These are phyloP conservation scores for Zoanthus solanderi DNA, from an alignment of 92 coral and sea anemone species.

Conservation along the genomic window DNA sequence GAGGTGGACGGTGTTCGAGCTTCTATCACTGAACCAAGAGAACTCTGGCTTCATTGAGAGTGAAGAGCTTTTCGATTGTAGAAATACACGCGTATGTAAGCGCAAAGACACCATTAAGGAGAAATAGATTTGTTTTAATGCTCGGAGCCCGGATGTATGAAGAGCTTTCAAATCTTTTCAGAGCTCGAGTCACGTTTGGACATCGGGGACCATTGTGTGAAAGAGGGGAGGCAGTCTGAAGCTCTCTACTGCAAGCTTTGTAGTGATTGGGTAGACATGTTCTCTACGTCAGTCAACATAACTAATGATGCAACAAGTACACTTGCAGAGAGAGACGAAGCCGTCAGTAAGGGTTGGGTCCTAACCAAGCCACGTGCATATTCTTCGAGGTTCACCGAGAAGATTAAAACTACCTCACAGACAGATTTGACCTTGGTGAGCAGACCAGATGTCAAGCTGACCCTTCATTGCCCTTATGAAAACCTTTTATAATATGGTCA, in stretches of 20 bases:
- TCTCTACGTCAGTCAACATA: conserved; percentile 55
- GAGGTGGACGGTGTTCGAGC: conserved; percentile 31
- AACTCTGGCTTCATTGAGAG: background rate
- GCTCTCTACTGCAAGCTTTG: conserved; percentile 45
- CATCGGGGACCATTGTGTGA: conserved; percentile 42
- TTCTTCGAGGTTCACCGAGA: conserved; percentile 51
- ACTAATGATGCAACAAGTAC: conserved; percentile 39
- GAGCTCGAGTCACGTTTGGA: conserved; percentile 59
- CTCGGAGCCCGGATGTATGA: conserved; percentile 57
- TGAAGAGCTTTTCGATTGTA: background rate
- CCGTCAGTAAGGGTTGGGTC: conserved; percentile 72
- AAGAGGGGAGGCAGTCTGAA: conserved; percentile 23
- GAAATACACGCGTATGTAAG: background rate
- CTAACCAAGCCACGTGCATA: conserved; percentile 51
- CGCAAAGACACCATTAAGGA: background rate
- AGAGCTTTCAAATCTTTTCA: conserved; percentile 47
- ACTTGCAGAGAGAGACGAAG: conserved; percentile 8
- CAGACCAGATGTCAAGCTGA: conserved; percentile 59
- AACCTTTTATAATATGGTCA: no score
- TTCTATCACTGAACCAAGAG: background rate
- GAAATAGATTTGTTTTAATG: conserved; percentile 55
- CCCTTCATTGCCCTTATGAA: conserved; percentile 20
- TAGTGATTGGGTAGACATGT: conserved; percentile 58
- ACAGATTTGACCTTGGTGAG: conserved; percentile 65
- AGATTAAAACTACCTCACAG: conserved; percentile 14